phyloP scores from a whole-genome alignment of 2,113 vertebrate genomes.

The Capreolus pygargus region DNA sequence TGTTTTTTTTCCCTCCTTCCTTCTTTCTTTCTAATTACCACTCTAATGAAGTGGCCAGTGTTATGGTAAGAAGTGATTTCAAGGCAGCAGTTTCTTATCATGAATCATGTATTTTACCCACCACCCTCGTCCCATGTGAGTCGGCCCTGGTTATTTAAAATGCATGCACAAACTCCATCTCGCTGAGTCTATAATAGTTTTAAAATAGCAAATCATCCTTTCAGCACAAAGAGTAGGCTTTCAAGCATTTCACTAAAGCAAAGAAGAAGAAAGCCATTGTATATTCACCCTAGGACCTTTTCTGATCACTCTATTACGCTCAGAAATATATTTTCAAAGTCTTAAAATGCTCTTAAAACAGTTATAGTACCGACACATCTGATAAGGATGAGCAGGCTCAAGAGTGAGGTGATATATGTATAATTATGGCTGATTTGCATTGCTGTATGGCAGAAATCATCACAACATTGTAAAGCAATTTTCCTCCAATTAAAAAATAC shows the following conservation, averaged over 20 bases:
- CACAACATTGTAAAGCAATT: background rate
- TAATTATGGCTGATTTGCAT: background rate
- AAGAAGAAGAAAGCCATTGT: background rate
- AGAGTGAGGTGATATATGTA: background rate
- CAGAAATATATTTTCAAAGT: background rate
- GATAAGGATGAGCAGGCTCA: background rate
- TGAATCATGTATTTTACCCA: conserved; percentile 36
- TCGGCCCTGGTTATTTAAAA: conserved; percentile 28
- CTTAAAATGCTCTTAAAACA: background rate
- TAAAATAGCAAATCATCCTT: conserved; percentile 42
- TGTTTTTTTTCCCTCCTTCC: background rate
- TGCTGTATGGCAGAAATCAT: background rate
- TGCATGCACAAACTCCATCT: conserved; percentile 40
- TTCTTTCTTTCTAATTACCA: conserved; percentile 57
- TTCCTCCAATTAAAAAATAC: background rate
- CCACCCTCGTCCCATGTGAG: background rate
- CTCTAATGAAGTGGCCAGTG: conserved; percentile 65
- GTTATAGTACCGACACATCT: background rate
- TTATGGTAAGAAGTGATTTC: conserved; percentile 59
- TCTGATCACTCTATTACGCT: background rate
- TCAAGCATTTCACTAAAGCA: background rate
- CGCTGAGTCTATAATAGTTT: conserved; percentile 49
- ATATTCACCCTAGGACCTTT: background rate
- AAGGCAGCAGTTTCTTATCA: conserved; percentile 49
- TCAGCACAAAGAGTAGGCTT: background rate